These are phyloP conservation scores for Cacoxenus indagator DNA, from an alignment of 2,888 invertebrate species.

Conservation along the genomic window DNA sequence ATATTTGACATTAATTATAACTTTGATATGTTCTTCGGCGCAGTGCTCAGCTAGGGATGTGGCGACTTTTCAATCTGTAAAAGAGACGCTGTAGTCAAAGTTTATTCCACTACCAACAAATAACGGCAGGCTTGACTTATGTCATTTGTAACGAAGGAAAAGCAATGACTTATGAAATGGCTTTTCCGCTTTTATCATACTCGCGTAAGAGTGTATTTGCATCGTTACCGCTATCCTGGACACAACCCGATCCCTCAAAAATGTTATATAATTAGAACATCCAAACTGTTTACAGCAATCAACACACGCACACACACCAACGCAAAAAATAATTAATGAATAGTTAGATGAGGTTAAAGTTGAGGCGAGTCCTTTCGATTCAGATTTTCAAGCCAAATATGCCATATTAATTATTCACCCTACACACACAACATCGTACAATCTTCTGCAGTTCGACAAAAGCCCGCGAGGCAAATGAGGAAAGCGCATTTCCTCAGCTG, in stretches of 20 bases:
- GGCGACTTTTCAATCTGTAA: background rate
- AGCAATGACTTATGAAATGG: slow-evolving; percentile 58
- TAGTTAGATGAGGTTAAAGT: slow-evolving; percentile 2
- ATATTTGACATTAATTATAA: slow-evolving; percentile 62
- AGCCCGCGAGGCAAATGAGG: background rate
- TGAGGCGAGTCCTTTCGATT: background rate
- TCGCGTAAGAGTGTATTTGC: background rate
- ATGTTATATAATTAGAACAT: slow-evolving; percentile 10
- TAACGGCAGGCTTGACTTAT: slow-evolving; percentile 17
- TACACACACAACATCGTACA: background rate
- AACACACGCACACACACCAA: background rate
- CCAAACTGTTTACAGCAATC: background rate
- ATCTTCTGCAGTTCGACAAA: background rate
- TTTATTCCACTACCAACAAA: background rate
- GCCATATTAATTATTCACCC: slow-evolving; percentile 10
- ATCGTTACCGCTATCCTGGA: background rate
- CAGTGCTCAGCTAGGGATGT: background rate
- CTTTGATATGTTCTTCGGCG: slow-evolving; percentile 42
- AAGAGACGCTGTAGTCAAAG: background rate
- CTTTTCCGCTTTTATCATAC: slow-evolving; percentile 17
- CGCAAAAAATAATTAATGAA: background rate
- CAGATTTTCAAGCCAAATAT: background rate
- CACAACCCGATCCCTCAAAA: background rate
- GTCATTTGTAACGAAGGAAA: slow-evolving; percentile 45
- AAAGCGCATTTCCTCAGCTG: slow-evolving; percentile 7